Base-by-base conservation (phyloP, 2,797 vertebrate species). In the Smutsia gigantea region DNA sequence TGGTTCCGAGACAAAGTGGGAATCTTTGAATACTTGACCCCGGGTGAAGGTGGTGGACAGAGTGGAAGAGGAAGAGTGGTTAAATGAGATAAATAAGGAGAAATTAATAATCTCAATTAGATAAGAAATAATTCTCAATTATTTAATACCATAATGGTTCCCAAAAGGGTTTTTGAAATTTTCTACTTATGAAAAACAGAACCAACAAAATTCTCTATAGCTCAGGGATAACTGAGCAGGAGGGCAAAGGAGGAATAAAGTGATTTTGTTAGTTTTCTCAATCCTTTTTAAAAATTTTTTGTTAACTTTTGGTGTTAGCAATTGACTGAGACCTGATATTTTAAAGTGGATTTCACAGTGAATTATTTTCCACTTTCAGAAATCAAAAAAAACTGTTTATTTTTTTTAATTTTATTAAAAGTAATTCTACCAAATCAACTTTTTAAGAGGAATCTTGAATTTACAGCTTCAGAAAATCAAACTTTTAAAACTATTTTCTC, bases 401-500 rank as follows among this genome's bases (percentile, higher is more conserved):
- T 82, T 78, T 39, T 92, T 75, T 6, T 61, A 49, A 31, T 78
- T 29, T 34, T 85, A 25, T 93, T 66, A 8, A 84, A 87, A 83
- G 3, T 66, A 78, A 79, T 88, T 95, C 14, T 59, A 55, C 79
- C 11, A 96, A 88, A 85, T 71, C 15, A 77, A 25, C 5, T 39
- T 91, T 88, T 87, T 66, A 85, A 91, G 19, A 21, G 11, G 4
- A 79, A 9, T 78, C 29, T 87, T 84, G 49, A 66, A 74, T 78
- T 91, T 72, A 69, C 10, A 84, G 25, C 21, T 95, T 93, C n/a
- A 72, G 59, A 95, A 92, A 91, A 89, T 55, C 64, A 89, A 88
- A 71, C 15, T 81, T 88, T 88, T 13, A 57, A 88, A 83, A 78
- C 9, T 75, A 77, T 77, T 90, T 87, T 88, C 1, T 87, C 7